Evolutionary conservation across 1,140 invertebrate species (phyloP), one percentile per base, ranked within the genome.

Genomic region (Microplitis demolitor): DNA sequence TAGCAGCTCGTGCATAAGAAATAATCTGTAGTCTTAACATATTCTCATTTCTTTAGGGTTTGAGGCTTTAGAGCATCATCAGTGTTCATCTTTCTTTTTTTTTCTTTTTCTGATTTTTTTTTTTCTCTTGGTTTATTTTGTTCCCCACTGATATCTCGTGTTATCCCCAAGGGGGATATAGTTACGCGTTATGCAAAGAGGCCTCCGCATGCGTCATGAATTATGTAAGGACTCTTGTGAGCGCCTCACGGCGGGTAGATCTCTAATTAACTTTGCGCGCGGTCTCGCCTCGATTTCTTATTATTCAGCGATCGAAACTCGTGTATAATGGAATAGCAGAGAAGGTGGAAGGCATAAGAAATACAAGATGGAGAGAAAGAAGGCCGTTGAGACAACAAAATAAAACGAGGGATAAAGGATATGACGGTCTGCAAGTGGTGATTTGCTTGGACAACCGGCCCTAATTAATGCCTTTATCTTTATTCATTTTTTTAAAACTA

Each of bases 261-360:
- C 76, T 81, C 74, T 83, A 83, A 84, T 84, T 83, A 83, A 84
- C 82, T 66, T 66, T 45, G 63, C 34, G 37, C 16, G 39, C 63
- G 63, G 34, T 66, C 63, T 66, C 39, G 63, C 63, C 63, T 62
- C 63, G 34, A 66, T 14, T 51, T 66, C 39, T 39, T 62, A 33
- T 62, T 31, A 31, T 31, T 58, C 54, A 31, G 8, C 60, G 11
- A 58, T 58, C 24, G 14, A 31, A 16, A 58, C 24, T 24, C 56
- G 14, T 3, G 56, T 79, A 77, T 77, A 75, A 67, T 72, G 66
- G 76, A 62, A 37, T 72, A 66, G 74, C 61, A 37, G 71, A 74
- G 64, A 76, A 53, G 62, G 53, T 50, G 14, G 39, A 31, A 31
- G 54, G 69, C 54, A 64, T 62, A 66, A 50, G 68, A 70, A 66